These are phyloP conservation scores for Megalops atlanticus DNA, from an alignment of 2,113 vertebrate genomes.

Conservation along the genomic window DNA sequence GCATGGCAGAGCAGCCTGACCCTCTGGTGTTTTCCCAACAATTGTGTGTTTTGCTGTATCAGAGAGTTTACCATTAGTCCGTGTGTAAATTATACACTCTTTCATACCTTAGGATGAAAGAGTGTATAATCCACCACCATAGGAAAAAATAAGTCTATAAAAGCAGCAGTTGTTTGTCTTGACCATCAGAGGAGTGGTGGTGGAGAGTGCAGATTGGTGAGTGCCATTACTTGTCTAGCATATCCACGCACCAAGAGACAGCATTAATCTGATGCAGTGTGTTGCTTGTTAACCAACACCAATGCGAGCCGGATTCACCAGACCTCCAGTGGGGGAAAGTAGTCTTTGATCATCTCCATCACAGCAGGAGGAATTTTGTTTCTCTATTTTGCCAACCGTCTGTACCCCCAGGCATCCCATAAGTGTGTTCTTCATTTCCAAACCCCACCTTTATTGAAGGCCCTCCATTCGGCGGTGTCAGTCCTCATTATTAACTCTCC, in stretches of 20 bases:
- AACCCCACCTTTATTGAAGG: neutral
- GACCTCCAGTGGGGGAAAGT: neutral
- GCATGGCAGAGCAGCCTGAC: no score
- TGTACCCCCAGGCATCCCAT: neutral
- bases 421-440: constrained; percentile 14
- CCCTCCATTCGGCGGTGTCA: constrained; percentile 15
- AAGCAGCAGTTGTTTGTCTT: no score
- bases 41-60: no score
- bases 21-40: no score
- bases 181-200: no score
- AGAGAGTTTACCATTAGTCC: no score
- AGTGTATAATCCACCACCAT: no score
- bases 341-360: constrained; percentile 1
- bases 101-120: no score
- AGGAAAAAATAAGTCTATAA: no score
- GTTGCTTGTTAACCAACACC: constrained; percentile 10
- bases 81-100: no score
- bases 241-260: neutral
- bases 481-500: constrained; percentile 54
- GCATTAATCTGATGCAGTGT: neutral
- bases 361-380: constrained; percentile 22
- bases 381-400: constrained; percentile 10
- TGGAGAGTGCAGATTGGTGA: no score
- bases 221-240: no score
- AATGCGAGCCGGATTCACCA: neutral